Evolutionary conservation across 1,140 invertebrate genomes (phyloP), one percentile per base, ranked within the genome.

Genomic region (Cecropterus lyciades): DNA sequence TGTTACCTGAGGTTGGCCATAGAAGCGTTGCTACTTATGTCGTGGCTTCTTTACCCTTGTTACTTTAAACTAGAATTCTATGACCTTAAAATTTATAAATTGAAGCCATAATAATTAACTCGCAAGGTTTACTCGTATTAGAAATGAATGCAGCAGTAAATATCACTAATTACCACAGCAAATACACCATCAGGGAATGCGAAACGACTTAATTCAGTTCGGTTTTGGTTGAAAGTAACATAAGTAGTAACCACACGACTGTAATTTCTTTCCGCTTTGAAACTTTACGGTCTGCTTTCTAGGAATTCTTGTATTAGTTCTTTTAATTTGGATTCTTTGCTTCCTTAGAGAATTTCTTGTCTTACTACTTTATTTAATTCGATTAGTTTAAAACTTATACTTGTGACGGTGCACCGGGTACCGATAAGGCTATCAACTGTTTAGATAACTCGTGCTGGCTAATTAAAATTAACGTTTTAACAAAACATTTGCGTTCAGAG

Each of bases 241-340:
- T 55, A 55, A 55, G 52, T 55, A 55, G 52, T 33, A 15, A 55
- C 52, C 52, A 30, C 33, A 30, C 15, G 15, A 16, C 52, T 40
- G 52, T 55, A 55, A 55, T 55, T 55, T 55, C 52, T 55, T 55
- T 55, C 52, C 52, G 30, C 52, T 55, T 55, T 55, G 52, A 55
- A 55, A 55, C n/a, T 55, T 55, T 55, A 55, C 52, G 52, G 30
- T 33, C 52, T 55, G 52, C 52, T 42, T 55, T 42, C 52, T 40
- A 55, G 52, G 52, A 42, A 55, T 55, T 55, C 51, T 55, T 55
- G 52, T 55, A 55, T 55, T 55, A 55, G 52, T 55, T 55, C 52
- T 55, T 55, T 55, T 55, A 30, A 42, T 55, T 55, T 42, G 52
- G 52, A 55, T 55, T 55, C 52, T 55, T 55, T 37, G 14, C 51